Conservation (phyloP, 2,797 vertebrate genomes). For the Adelosebastes latens region DNA sequence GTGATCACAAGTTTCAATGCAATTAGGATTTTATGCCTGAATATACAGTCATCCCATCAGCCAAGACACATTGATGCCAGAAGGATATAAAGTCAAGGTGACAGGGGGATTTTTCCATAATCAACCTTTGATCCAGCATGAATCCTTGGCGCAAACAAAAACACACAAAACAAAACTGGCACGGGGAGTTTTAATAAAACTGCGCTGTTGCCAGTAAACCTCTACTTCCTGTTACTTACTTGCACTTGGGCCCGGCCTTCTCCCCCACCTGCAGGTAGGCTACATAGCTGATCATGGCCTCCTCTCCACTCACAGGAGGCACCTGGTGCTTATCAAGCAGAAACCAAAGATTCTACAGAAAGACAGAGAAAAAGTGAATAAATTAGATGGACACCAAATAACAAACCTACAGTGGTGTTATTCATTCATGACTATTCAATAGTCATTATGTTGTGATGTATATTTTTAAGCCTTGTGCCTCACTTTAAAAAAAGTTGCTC, state of each 20-base stretch:
- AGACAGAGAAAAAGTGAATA: not conserved
- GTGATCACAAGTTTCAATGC: not conserved
- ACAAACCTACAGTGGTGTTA: not conserved
- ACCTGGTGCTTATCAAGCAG: constrained; percentile 98
- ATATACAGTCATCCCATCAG: not conserved
- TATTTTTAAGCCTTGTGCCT: no score
- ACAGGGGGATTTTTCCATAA: not conserved
- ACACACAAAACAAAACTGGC: not conserved
- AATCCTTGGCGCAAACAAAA: not conserved
- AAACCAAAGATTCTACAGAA: constrained; percentile 94
- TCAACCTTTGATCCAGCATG: not conserved
- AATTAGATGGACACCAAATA: not conserved
- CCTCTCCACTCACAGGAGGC: constrained; percentile 91
- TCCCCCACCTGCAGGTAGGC: constrained; percentile 94
- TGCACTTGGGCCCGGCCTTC: constrained; percentile 94
- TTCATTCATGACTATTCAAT: not conserved
- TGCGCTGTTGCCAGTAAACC: not conserved
- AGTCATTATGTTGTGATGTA: not conserved
- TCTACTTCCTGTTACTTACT: constrained; percentile 79
- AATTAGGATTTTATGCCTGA: not conserved
- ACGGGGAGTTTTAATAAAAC: not conserved
- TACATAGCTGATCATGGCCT: constrained; percentile 98
- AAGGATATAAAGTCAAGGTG: not conserved
- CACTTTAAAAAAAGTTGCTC: no score
- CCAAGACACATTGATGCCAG: not conserved